Evolutionary conservation across 2,888 invertebrate genomes (phyloP).

Genomic region (Actias luna): DNA sequence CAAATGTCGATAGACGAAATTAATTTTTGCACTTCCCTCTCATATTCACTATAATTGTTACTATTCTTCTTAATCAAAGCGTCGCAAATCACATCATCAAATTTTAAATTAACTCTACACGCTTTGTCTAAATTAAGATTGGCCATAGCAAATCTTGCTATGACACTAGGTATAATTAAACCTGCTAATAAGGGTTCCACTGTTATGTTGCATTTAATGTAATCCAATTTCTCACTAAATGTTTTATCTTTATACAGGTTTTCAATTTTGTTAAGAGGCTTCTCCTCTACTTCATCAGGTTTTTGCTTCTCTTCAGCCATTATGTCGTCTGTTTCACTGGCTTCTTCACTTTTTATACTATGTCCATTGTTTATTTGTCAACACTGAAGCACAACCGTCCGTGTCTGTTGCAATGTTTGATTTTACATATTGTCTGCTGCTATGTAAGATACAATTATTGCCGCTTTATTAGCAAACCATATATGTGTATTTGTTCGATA

Average conservation of each 20-base stretch:
- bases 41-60: slow-evolving; percentile 83
- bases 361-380: slow-evolving; percentile 54
- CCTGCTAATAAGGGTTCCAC: slow-evolving; percentile 88
- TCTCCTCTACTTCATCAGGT: slow-evolving; percentile 56
- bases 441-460: slow-evolving; percentile 48
- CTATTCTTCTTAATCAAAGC: slow-evolving; percentile 59
- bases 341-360: slow-evolving; percentile 31
- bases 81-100: slow-evolving; percentile 62
- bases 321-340: slow-evolving; percentile 29
- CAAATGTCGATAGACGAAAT: slow-evolving; percentile 81
- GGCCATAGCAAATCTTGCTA: slow-evolving; percentile 86
- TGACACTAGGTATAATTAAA: slow-evolving; percentile 85
- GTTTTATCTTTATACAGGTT: slow-evolving; percentile 52
- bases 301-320: slow-evolving; percentile 62
- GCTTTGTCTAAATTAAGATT: slow-evolving; percentile 75
- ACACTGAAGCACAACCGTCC: slow-evolving; percentile 40
- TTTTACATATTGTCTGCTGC: slow-evolving; percentile 54
- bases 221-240: slow-evolving; percentile 55
- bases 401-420: slow-evolving; percentile 49
- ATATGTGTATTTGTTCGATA: slow-evolving; percentile 60
- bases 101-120: slow-evolving; percentile 64
- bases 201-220: slow-evolving; percentile 81
- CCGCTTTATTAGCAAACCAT: slow-evolving; percentile 64
- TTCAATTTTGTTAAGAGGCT: slow-evolving; percentile 56
- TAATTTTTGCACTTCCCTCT: slow-evolving; percentile 82